A percentile compares a stretch with the other conserved stretches of the same genome.
phyloP scores from a whole-genome alignment of 2,888 invertebrate species.

The Oxytorus armatus region DNA sequence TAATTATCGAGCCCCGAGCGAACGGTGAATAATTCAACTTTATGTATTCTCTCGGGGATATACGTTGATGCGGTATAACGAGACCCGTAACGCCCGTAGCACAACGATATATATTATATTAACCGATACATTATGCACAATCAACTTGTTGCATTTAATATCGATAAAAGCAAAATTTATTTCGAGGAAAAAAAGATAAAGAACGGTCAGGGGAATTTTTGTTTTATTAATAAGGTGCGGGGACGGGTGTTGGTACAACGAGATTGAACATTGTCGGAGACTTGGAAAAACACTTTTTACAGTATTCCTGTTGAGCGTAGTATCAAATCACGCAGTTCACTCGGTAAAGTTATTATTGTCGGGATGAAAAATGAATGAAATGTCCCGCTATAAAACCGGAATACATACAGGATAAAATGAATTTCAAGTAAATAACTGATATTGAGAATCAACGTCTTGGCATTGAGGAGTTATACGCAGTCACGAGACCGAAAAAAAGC shows the following conservation, averaged over 20 bases:
- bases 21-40: constrained; percentile 44
- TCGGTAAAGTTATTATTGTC: too few species aligned
- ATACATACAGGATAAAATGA: too few species aligned
- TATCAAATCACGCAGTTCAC: too few species aligned
- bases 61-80: constrained; percentile 9
- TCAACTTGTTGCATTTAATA: constrained; percentile 28
- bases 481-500: too few species aligned
- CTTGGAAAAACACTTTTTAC: too few species aligned
- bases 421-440: too few species aligned
- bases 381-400: too few species aligned
- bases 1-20: constrained; percentile 38
- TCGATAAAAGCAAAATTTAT: constrained; percentile 26
- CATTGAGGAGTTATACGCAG: too few species aligned
- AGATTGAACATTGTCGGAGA: not conserved
- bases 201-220: not conserved
- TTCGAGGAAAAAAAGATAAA: constrained; percentile 2
- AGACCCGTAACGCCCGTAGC: not conserved
- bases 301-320: too few species aligned
- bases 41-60: not conserved
- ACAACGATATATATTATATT: constrained; percentile 28
- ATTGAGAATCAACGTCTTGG: too few species aligned
- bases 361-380: too few species aligned
- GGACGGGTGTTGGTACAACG: too few species aligned
- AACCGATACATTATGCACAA: constrained; percentile 39
- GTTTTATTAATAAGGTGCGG: constrained; percentile 8